Conservation (phyloP, 2,797 vertebrate species). For the Myotis myotis region DNA sequence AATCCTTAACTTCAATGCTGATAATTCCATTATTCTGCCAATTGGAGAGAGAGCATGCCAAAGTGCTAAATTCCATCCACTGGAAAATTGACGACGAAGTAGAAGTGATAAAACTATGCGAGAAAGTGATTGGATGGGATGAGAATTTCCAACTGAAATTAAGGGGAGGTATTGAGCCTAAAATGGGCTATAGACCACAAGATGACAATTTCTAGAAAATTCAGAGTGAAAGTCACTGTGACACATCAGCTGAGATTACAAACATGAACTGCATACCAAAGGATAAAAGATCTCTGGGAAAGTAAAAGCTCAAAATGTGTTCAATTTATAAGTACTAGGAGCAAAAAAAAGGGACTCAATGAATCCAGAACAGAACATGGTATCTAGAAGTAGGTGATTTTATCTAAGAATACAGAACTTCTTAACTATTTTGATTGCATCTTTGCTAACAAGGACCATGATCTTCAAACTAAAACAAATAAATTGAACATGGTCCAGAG, state of each 20-base stretch:
- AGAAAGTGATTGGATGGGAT: not conserved
- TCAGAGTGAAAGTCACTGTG: not conserved
- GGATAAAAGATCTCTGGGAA: not conserved
- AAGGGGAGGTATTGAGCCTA: not conserved
- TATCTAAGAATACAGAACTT: constrained; percentile 6
- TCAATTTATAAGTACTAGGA: not conserved
- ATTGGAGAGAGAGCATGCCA: not conserved
- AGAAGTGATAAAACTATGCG: not conserved
- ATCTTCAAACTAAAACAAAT: constrained; percentile 52
- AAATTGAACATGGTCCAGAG: constrained; percentile 31
- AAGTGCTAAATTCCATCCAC: not conserved
- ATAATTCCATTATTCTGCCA: not conserved
- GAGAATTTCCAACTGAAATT: not conserved
- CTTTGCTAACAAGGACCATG: constrained; percentile 31
- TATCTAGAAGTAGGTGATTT: not conserved
- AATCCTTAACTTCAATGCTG: not conserved
- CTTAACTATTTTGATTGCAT: constrained; percentile 18
- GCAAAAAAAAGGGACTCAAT: not conserved
- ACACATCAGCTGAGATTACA: constrained; percentile 4
- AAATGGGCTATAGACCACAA: not conserved
- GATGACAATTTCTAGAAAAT: not conserved
- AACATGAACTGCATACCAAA: not conserved
- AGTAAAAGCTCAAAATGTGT: constrained; percentile 24
- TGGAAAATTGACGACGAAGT: not conserved
- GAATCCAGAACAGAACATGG: not conserved